phyloP scores from a whole-genome alignment of 2,113 vertebrate species.

The Menura novaehollandiae region DNA sequence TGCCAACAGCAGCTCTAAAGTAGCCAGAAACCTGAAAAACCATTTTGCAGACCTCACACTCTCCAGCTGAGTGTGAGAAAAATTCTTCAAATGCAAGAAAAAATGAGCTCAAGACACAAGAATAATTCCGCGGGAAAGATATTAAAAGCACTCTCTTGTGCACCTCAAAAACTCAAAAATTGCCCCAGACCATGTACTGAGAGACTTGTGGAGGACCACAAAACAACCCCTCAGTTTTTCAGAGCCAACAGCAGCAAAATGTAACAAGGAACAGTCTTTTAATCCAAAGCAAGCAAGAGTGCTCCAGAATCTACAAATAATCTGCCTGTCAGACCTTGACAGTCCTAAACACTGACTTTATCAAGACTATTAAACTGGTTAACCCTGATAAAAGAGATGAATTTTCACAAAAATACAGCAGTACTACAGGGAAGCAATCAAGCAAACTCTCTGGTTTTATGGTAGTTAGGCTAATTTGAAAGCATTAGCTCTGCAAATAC shows the following conservation, averaged over 20 bases:
- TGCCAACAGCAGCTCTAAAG: background rate
- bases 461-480: background rate
- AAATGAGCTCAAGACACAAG: background rate
- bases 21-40: background rate
- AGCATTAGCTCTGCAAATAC: background rate
- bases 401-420: background rate
- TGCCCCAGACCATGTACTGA: background rate
- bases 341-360: background rate
- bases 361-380: background rate
- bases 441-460: background rate
- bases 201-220: background rate
- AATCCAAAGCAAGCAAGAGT: background rate
- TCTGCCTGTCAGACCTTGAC: background rate
- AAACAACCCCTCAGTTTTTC: background rate
- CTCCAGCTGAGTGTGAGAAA: background rate
- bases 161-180: background rate
- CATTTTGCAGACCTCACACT: background rate
- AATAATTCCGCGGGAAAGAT: background rate
- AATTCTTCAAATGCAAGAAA: background rate
- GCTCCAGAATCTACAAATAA: background rate
- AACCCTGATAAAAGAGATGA: background rate
- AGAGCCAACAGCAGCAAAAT: background rate
- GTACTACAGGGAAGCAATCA: background rate
- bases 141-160: background rate
- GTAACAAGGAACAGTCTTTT: background rate